Evolutionary conservation across 2,113 vertebrate species (phyloP), one percentile per base, ranked within the genome.

Genomic region (Pipra filicauda): DNA sequence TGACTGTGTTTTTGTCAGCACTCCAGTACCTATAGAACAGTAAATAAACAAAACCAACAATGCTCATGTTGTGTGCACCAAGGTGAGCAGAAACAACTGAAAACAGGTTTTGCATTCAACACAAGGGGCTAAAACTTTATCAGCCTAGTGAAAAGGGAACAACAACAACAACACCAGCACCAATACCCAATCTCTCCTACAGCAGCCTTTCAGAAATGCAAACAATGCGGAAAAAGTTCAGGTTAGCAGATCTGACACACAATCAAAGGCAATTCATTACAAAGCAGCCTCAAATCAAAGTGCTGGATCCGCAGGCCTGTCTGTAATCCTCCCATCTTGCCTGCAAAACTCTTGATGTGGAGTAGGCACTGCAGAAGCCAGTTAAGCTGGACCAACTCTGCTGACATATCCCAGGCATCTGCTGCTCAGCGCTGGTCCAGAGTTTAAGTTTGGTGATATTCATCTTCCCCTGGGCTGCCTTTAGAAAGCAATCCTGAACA

Each of bases 401-500:
- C 88, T 76, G 93, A 89, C 19, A 28, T 49, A 94, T 93, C 94
- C 95, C 78, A 77, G 77, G 88, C 91, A 97, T 96, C 89, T 81
- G 81, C 85, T 90, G 85, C 91, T 96, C 79, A 92, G 95, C 12
- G 3, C 89, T 90, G 92, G 93, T 52, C 95, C 82, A 35, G 55
- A 91, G 88, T 89, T 94, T 79, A 89, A 89, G 87, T 89, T 93
- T 51, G 64, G 80, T 2, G 95, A 97, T 97, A 96, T 74, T 76
- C 92, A 97, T 96, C 96, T 97, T 91, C 64, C 95, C 91, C 79
- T 67, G 86, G 88, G 94, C 96, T 88, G 82, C 89, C 35, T 92
- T 84, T 93, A 77, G 91, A 93, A 91, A 96, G 93, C 75, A 93
- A 93, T 95, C 81, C 95, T 33, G n/a, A 97, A 97, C 97, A 97